Percentiles rank a stretch among this genome's conserved stretches.
Conservation (phyloP, 2,888 invertebrate genomes). For the Danaus chrysippus region DNA sequence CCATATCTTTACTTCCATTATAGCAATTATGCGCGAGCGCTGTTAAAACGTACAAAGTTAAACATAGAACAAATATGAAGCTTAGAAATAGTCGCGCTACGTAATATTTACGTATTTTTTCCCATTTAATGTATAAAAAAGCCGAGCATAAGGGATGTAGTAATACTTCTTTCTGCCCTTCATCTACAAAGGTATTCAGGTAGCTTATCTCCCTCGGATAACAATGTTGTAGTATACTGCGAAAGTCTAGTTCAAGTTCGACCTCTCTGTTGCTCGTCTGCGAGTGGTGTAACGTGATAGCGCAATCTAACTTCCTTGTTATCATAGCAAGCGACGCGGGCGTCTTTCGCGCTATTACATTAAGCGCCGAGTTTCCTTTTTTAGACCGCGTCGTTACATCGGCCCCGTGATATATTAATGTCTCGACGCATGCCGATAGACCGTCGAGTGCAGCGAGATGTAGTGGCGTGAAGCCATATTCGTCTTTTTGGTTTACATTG, state of each 20-base stretch:
- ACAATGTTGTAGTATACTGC: conserved; percentile 89
- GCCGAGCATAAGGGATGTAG: conserved; percentile 93
- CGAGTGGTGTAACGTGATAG: conserved; percentile 87
- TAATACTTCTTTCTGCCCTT: conserved; percentile 92
- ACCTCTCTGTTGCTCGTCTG: conserved; percentile 90
- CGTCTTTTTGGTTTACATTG: conserved; percentile 90
- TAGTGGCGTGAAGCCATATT: conserved; percentile 91
- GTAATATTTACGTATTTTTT: conserved; percentile 93
- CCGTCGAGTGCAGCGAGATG: conserved; percentile 93
- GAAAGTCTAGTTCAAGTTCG: conserved; percentile 89
- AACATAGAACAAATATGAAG: conserved; percentile 87
- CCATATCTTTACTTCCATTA: conserved; percentile 88
- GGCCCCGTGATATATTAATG: conserved; percentile 90
- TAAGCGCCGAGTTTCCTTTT: conserved; percentile 91
- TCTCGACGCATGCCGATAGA: conserved; percentile 90
- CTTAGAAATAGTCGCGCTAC: conserved; percentile 88
- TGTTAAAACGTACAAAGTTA: conserved; percentile 90
- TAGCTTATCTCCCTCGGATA: conserved; percentile 92
- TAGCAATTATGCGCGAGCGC: conserved; percentile 92
- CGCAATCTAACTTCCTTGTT: conserved; percentile 88
- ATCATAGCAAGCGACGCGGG: conserved; percentile 91
- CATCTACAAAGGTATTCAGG: conserved; percentile 91
- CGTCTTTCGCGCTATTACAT: conserved; percentile 91
- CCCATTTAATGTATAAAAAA: conserved; percentile 93
- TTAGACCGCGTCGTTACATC: conserved; percentile 94